Percentiles rank a stretch among this genome's conserved stretches.
phyloP scores from a whole-genome alignment of 2,888 invertebrate genomes.

The Rhopalosiphum nymphaeae region DNA sequence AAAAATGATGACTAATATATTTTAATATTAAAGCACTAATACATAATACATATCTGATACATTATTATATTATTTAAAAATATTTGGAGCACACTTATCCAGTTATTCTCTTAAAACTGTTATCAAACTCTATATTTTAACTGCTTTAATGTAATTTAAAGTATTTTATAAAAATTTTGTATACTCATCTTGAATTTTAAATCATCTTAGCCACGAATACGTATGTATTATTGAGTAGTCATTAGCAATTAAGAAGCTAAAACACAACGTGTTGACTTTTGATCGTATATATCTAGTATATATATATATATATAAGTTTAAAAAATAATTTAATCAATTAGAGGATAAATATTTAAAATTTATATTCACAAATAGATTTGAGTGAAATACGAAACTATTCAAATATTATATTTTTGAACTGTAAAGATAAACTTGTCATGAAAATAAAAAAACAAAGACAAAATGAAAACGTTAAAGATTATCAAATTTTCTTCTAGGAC shows the following conservation, averaged over 20 bases:
- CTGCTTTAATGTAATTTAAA: not conserved
- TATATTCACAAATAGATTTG: not conserved
- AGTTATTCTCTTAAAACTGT: not conserved
- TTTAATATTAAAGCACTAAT: not conserved
- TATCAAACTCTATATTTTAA: not conserved
- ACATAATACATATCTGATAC: not conserved
- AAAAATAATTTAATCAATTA: not conserved
- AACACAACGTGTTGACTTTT: not conserved
- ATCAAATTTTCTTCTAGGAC: not conserved
- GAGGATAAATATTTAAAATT: not conserved
- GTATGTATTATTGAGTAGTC: not conserved
- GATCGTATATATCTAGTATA: not conserved
- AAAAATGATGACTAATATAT: slow-evolving; percentile 10
- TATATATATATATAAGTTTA: not conserved
- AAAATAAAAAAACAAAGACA: not conserved
- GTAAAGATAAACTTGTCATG: not conserved
- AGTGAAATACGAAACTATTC: not conserved
- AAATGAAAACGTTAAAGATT: not conserved
- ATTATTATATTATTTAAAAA: not conserved
- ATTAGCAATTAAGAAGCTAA: not conserved
- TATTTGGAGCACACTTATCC: not conserved
- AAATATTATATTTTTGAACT: not conserved
- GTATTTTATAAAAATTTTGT: not conserved
- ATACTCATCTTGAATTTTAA: not conserved
- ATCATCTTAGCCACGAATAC: not conserved